Conservation (phyloP, 92 coral and sea anemone species). For the Siderastrea radians region DNA sequence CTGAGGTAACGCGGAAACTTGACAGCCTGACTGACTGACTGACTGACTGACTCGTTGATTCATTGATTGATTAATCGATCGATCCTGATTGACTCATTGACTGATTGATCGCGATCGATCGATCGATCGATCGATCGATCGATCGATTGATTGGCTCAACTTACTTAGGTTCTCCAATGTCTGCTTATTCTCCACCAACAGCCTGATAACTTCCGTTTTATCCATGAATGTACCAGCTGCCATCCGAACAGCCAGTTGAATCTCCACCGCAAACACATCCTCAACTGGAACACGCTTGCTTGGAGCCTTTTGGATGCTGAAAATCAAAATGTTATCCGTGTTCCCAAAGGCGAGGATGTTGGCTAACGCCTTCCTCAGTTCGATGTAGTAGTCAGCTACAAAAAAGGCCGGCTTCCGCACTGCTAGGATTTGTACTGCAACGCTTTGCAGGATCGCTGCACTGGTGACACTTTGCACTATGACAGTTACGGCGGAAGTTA, state of each 20-base stretch:
- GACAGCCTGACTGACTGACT: too few relatives aligned
- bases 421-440: constrained; percentile 80
- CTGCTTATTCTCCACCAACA: constrained; percentile 41
- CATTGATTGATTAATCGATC: too few relatives aligned
- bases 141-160: background rate
- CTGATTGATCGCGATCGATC: too few relatives aligned
- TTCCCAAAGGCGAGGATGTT: constrained; percentile 48
- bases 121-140: too few relatives aligned
- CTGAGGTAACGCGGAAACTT: too few relatives aligned
- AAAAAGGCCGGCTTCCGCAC: constrained; percentile 68
- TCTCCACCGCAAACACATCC: constrained; percentile 68
- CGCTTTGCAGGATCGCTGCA: constrained; percentile 74
- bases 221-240: constrained; percentile 40
- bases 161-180: constrained; percentile 60
- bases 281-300: constrained; percentile 35
- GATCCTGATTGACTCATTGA: too few relatives aligned
- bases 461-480: constrained; percentile 64
- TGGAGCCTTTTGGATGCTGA: constrained; percentile 86
- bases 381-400: constrained; percentile 67
- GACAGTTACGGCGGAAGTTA: constrained; percentile 72
- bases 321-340: constrained; percentile 54
- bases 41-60: too few relatives aligned
- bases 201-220: constrained; percentile 49
- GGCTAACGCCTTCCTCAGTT: constrained; percentile 45
- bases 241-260: constrained; percentile 68